Conservation (phyloP, 2,797 vertebrate genomes). For the Kryptopterus vitreolus region DNA sequence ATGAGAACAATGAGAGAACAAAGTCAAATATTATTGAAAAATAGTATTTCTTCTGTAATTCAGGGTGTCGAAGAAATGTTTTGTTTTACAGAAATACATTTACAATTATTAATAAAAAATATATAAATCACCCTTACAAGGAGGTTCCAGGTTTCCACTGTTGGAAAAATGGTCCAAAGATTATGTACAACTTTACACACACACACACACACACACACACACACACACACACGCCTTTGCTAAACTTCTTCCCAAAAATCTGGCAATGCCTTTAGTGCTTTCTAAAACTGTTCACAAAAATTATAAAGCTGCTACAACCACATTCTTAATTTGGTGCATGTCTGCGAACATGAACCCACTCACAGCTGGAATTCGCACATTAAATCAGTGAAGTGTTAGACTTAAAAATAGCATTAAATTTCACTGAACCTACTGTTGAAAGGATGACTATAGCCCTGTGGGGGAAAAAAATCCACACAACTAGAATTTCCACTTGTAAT, state of each 20-base stretch:
- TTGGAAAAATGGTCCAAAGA: no score
- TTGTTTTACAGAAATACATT: not conserved
- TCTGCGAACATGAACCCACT: conserved; percentile 2
- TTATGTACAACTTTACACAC: no score
- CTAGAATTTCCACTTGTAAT: conserved; percentile 6
- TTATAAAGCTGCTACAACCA: not conserved
- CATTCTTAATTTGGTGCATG: not conserved
- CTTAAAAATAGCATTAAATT: conserved; percentile 5
- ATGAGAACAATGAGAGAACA: not conserved
- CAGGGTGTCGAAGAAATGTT: not conserved
- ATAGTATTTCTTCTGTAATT: not conserved
- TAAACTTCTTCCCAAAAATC: no score
- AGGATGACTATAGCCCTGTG: not conserved
- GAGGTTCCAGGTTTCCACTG: no score
- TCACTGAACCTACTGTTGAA: not conserved
- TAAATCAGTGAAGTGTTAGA: not conserved
- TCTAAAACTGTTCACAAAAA: not conserved
- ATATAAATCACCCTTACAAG: no score
- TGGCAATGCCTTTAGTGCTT: not conserved
- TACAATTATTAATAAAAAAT: no score
- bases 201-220: no score
- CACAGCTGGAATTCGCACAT: not conserved
- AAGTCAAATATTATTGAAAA: no score
- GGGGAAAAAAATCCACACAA: not conserved
- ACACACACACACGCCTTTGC: no score